These are phyloP conservation scores for Sericinus montela DNA, from an alignment of 2,888 invertebrate genomes.

Conservation along the genomic window DNA sequence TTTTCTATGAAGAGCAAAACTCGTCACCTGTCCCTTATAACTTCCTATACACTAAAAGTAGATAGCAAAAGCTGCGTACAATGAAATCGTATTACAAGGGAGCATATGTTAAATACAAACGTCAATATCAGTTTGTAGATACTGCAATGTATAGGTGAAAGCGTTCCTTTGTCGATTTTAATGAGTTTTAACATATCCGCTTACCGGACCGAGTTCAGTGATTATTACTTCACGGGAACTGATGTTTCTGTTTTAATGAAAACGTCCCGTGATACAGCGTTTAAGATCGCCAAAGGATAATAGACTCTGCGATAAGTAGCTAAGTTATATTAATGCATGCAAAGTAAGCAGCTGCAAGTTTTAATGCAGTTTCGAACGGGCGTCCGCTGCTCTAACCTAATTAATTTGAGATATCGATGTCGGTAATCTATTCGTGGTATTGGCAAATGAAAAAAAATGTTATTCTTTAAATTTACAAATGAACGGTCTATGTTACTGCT, in stretches of 20 bases:
- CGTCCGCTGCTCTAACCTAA: slow-evolving; percentile 21
- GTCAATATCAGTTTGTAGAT: too few relatives aligned
- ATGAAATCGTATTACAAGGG: too few relatives aligned
- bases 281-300: not conserved
- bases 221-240: slow-evolving; percentile 42
- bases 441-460: not conserved
- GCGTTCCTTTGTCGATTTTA: slow-evolving; percentile 40
- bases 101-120: too few relatives aligned
- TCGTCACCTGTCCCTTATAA: too few relatives aligned
- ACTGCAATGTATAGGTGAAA: not conserved
- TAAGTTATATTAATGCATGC: not conserved
- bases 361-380: slow-evolving; percentile 28
- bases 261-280: slow-evolving; percentile 17
- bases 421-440: slow-evolving; percentile 3
- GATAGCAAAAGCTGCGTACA: too few relatives aligned
- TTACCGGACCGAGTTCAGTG: slow-evolving; percentile 32
- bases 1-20: too few relatives aligned
- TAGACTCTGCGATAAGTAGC: not conserved
- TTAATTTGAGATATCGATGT: slow-evolving; percentile 20
- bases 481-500: too few relatives aligned
- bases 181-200: slow-evolving; percentile 45
- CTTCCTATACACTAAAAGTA: too few relatives aligned
- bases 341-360: slow-evolving; percentile 23
- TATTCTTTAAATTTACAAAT: not conserved
- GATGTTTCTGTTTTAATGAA: slow-evolving; percentile 38